Percentiles rank a stretch among this genome's conserved stretches.
These are phyloP conservation scores for Syritta pipiens DNA, from an alignment of 2,888 invertebrate species.

Conservation along the genomic window DNA sequence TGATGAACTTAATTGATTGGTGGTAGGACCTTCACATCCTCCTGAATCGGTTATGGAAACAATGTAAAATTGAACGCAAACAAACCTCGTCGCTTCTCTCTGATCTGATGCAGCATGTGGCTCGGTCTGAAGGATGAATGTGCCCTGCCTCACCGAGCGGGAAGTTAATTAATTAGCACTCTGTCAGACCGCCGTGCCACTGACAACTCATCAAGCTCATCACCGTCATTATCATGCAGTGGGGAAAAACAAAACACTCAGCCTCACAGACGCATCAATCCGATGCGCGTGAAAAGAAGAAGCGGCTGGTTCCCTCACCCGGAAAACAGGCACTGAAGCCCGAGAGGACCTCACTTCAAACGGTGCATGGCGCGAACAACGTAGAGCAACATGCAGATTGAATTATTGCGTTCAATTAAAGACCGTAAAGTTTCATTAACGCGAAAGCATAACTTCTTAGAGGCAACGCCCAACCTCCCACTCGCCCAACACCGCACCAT, in stretches of 20 bases:
- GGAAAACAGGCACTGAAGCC: no score
- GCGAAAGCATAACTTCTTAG: conserved; percentile 31
- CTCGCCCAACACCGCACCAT: background rate
- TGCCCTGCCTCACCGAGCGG: no score
- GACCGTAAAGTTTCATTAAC: conserved; percentile 54
- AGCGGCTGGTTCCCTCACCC: no score
- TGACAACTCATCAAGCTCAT: conserved; percentile 1
- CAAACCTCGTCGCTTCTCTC: no score
- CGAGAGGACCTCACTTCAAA: background rate
- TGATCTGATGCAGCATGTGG: no score
- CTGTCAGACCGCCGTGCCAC: conserved; percentile 11
- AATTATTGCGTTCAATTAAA: conserved; percentile 61
- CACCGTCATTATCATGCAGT: conserved; percentile 10
- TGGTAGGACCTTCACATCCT: no score
- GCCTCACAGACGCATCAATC: no score
- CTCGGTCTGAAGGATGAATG: no score
- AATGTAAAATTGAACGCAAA: no score
- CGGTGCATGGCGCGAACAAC: background rate
- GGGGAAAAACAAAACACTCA: conserved; percentile 9
- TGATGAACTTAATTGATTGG: no score
- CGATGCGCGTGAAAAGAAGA: no score
- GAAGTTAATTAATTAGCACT: conserved; percentile 29
- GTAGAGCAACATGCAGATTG: conserved; percentile 32
- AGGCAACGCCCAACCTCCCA: background rate
- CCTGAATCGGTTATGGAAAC: no score